Evolutionary conservation across 2,888 invertebrate species (phyloP), one percentile per base, ranked within the genome.

Genomic region (Hecatera dysodea): DNA sequence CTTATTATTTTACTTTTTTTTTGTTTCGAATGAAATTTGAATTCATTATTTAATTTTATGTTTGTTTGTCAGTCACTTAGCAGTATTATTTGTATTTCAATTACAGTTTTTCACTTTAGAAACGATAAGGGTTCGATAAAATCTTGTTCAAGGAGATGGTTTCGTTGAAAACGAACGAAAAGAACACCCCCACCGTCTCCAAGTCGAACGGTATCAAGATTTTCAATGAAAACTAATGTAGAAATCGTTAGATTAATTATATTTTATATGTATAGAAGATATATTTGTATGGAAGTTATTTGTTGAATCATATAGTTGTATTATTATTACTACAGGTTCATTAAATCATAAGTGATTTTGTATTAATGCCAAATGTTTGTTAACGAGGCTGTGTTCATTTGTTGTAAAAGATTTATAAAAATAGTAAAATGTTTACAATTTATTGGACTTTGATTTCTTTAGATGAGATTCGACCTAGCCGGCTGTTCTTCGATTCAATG

Each of bases 61-160:
- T 72, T 72, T 76, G 73, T 75, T 77, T 72, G 73, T 82, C 68
- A 64, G 60, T 75, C 75, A 85, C 75, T 86, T 84, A 90, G 87
- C 78, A 81, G 80, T 80, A 68, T 88, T 88, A 73, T 88, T 76
- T 80, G 89, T 90, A 85, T 88, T 94, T 90, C 84, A 88, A 90
- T 95, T 95, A 79, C 95, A 95, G 95, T 95, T 91, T 93, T 92
- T 88, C 94, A 93, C 90, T 95, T 94, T 95, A 95, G 93, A 95
- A 90, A 91, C 93, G 86, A 92, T 95, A 95, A 94, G 94, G 90
- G 93, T 94, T 86, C 93, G 93, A 86, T 95, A 94, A 89, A 79
- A 93, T 93, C 82, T 93, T 92, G 92, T 93, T 94, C 90, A 94
- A 93, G 93, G 93, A 93, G 87, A 87, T 86, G 78, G 84, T 83